A percentile compares a stretch with the other conserved stretches of the same genome.
Conservation (phyloP, 2,113 vertebrate species). For the Saccopteryx leptura region DNA sequence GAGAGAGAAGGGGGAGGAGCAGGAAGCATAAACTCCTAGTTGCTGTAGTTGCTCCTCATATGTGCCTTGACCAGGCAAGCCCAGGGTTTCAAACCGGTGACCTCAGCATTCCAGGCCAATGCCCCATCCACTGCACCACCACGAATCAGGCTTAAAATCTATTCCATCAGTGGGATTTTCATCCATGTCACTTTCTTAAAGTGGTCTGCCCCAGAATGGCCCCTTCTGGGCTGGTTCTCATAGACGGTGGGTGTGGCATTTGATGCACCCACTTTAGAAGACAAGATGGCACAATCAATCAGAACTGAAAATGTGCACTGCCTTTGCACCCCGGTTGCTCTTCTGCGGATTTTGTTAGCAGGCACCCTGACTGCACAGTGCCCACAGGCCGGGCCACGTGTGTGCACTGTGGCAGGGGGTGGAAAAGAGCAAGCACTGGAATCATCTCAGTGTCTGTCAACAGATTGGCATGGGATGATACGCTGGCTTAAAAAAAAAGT, state of each 20-base stretch:
- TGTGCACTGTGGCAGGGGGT: too few relatives aligned
- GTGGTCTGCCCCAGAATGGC: neutral
- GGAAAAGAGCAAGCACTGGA: neutral
- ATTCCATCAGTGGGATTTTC: neutral
- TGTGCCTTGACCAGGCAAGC: too few relatives aligned
- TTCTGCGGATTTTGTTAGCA: neutral
- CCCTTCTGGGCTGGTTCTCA: neutral
- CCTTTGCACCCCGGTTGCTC: neutral
- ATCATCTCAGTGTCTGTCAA: neutral
- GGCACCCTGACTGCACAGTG: neutral
- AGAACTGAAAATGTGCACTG: neutral
- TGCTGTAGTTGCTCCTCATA: too few relatives aligned
- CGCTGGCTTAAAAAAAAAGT: neutral
- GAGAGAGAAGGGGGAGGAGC: too few relatives aligned
- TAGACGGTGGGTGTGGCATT: accelerated
- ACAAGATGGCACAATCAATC: neutral
- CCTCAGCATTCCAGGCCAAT: too few relatives aligned
- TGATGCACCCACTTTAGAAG: neutral
- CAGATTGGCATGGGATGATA: neutral
- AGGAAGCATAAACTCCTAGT: too few relatives aligned
- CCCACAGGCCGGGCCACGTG: too few relatives aligned
- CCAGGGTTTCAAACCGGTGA: too few relatives aligned
- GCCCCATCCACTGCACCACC: too few relatives aligned
- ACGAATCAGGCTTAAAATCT: neutral
- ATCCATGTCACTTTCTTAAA: neutral